Base-by-base conservation (phyloP, 2,797 vertebrate genomes). In the Rhabdomys pumilio region DNA sequence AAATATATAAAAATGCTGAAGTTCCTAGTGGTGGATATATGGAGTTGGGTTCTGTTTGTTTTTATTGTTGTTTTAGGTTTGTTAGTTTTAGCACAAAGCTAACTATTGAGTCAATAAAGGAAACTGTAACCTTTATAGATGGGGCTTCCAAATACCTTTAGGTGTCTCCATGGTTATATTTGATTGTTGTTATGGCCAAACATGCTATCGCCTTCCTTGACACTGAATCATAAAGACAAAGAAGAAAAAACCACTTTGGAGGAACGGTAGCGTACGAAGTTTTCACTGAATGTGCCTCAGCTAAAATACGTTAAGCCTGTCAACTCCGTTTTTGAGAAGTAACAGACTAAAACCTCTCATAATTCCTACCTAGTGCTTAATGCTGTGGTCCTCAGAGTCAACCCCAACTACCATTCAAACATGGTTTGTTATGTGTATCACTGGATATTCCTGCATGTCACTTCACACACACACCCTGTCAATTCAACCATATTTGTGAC, bases 271-370 rank as follows among this genome's bases (percentile, higher is more conserved):
- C 17, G 3, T 29, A 50, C 88, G 83, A 91, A 73, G 41, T 13
- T 67, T 89, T 41, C 24, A 20, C 24, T 26, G 22, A 61, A 10
- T 59, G 13, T 61, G 44, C 81, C 65, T 93, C 55, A 67, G 59
- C 90, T 95, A 76, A 93, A 90, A 87, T 92, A 47, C 84, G 31
- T 91, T 55, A 17, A 29, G 12, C 44, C 38, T 83, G 84, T 91
- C 75, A 90, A 41, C 14, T 96, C 69, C 88, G 20, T 89, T 90
- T 90, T 93, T 90, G 77, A 85, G 87, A 95, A 83, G 85, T 38
- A 86, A 83, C 8, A 47, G 44, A 29, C 76, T 79, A 72, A 50
- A 91, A 67, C 81, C 76, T 90, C 24, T 76, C 76, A 76, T 83
- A 88, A 92, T 90, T 91, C 77, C 77, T 91, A 88, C 79, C 77